phyloP scores from a whole-genome alignment of 2,888 invertebrate genomes.

The Drosophila neonasuta region DNA sequence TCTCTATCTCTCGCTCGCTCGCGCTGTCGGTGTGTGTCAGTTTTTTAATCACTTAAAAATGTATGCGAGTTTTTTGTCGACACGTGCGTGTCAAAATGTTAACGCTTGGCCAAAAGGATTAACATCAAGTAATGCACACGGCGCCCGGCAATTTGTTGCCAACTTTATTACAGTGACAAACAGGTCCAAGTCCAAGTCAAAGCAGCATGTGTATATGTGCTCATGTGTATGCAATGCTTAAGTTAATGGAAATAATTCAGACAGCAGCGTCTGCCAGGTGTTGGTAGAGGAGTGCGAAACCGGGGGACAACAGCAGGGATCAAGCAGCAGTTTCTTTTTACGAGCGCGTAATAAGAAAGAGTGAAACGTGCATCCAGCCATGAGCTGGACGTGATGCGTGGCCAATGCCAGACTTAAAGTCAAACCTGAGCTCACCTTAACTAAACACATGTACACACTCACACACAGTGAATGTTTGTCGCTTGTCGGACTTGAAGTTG shows the following conservation, averaged over 20 bases:
- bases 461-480: slow-evolving; percentile 14
- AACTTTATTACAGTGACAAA: slow-evolving; percentile 77
- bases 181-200: slow-evolving; percentile 40
- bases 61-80: slow-evolving; percentile 56
- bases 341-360: slow-evolving; percentile 76
- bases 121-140: slow-evolving; percentile 49
- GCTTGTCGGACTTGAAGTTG: slow-evolving; percentile 31
- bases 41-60: slow-evolving; percentile 76
- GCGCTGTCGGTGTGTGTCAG: slow-evolving; percentile 13
- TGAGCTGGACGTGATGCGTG: slow-evolving; percentile 64
- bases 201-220: slow-evolving; percentile 11
- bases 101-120: slow-evolving; percentile 61
- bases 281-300: neutral
- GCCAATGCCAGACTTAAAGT: slow-evolving; percentile 36
- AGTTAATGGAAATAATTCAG: slow-evolving; percentile 75
- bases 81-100: slow-evolving; percentile 74
- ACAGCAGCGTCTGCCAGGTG: slow-evolving; percentile 25
- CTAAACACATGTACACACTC: slow-evolving; percentile 38
- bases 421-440: slow-evolving; percentile 44
- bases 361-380: slow-evolving; percentile 66
- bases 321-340: slow-evolving; percentile 70
- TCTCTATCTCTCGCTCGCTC: neutral
- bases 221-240: slow-evolving; percentile 49
- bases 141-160: slow-evolving; percentile 69
- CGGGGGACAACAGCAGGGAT: slow-evolving; percentile 6